Evolutionary conservation across 2,888 invertebrate species (phyloP), one percentile per base, ranked within the genome.

Genomic region (Embidobia sp.): DNA sequence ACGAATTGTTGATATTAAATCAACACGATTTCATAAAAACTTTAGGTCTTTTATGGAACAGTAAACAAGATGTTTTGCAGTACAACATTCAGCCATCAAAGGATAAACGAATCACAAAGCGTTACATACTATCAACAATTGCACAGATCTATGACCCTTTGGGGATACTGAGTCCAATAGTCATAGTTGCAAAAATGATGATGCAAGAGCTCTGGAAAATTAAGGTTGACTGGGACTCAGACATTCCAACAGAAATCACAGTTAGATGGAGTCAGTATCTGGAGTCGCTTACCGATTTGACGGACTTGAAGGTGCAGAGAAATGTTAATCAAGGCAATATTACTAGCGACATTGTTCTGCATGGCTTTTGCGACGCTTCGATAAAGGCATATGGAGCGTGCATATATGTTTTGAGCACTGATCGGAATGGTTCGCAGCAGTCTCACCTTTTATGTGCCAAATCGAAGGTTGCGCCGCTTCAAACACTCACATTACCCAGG

Each of bases 301-400:
- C 35, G 18, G 55, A 59, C 5, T 13, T 77, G 4, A 40, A n/a
- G 16, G 55, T 77, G 2, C 22, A 19, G 0, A 44, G 77, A 27
- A 74, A 70, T 11, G 40, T 63, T 0, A 37, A 59, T 11, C 19
- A 35, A 5, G 33, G 46, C 19, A 59, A 70, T 16, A 5, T 48
- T 3, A 1, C n/a, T 7, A 8, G 8, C 3, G 2, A 8, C 2
- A 18, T 61, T 3, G 3, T 33, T 2, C 11, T 80, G 3, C 79
- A 80, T 18, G 82, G 79, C 0, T 85, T 83, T 19, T 51, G 75
- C 8, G 82, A 83, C 35, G 80, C 81, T 3, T 80, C 74, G 1
- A 19, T 19, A 22, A 11, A 7, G n/a, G 18, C 42, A 10, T 42
- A 42, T 7, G 27, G 22, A 26, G 22, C 44, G 3, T 22, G 22